Conservation (phyloP, 35 echinoderm and acorn worm species). For the Lytechinus variegatus region DNA sequence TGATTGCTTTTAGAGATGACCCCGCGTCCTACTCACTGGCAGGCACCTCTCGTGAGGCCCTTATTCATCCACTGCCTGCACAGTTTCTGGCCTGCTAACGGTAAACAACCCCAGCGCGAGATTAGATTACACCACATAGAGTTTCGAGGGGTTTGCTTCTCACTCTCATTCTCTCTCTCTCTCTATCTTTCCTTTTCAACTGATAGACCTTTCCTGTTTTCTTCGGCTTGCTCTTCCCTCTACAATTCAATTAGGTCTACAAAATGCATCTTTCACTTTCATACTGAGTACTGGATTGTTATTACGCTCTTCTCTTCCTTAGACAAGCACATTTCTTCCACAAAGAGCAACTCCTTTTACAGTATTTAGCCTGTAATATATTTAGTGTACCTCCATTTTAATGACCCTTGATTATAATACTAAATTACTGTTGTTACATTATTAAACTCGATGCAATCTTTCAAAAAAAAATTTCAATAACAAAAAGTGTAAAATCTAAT, state of each 20-base stretch:
- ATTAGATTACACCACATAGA: conserved; percentile 26
- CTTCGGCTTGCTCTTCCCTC: neutral
- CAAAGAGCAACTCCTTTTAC: too few species aligned
- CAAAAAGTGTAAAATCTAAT: too few species aligned
- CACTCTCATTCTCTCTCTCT: neutral
- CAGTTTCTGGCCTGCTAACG: neutral
- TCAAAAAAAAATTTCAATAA: too few species aligned
- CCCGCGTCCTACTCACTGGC: neutral
- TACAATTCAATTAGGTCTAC: neutral
- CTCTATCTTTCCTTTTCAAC: neutral
- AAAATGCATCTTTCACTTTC: neutral
- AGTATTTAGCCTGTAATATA: too few species aligned
- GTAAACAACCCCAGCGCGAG: conserved; percentile 19
- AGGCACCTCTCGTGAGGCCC: neutral
- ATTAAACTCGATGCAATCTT: too few species aligned
- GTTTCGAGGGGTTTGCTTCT: neutral
- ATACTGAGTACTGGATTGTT: neutral
- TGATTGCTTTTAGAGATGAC: conserved; percentile 30
- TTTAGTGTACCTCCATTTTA: too few species aligned
- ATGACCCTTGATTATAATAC: too few species aligned
- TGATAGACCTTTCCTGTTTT: neutral
- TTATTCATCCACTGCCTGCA: neutral
- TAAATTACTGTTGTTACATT: too few species aligned
- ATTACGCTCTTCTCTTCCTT: too few species aligned
- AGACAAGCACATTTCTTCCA: too few species aligned